Base-by-base conservation (phyloP, 2,113 vertebrate genomes). In the Amphiprion percula region DNA sequence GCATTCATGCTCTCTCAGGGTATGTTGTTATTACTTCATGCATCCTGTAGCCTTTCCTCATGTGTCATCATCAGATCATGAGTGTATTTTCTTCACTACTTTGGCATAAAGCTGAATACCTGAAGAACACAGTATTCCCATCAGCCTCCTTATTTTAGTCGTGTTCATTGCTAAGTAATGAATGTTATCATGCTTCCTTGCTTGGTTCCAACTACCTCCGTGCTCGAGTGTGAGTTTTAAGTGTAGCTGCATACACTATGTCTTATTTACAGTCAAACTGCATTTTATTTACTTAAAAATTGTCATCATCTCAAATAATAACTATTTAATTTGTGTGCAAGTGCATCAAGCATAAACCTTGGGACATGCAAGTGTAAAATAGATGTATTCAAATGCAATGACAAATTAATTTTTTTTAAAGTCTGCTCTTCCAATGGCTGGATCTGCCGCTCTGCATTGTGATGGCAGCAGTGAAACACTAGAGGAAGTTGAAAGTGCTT, bases 401-500 rank as follows among this genome's bases (percentile, higher is more conserved):
- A 39, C n/a, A 9, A 7, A 37, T 37, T 37, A 8, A 37, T 50
- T 39, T 47, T 5, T 54, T 65, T 64, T 30, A 30, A n/a, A 16
- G 17, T 37, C 30, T 14, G 5, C 54, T 65, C 37, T 47, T 12
- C 9, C 54, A 46, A 46, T 19, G 54, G n/a, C 26, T 69, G 30
- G 16, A 73, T 49, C 50, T 24, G 39, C 46, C 5, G n/a, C 10
- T 39, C 52, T 49, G 68, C 63, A 41, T 74, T 63, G 62, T 54
- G 53, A 65, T 60, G 47, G 68, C 65, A 55, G n/a, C 64, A 72
- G 37, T 59, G 19, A 59, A 75, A 77, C 47, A 39, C 0, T n/a
- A 53, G 61, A 68, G 46, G 56, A 79, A 73, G 58, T 17, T 46
- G 37, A 83, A 70, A 91, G 83, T 89, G 68, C 83, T 88, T 91